Base-by-base conservation (phyloP, 1,140 invertebrate species). In the Streblospio benedicti region DNA sequence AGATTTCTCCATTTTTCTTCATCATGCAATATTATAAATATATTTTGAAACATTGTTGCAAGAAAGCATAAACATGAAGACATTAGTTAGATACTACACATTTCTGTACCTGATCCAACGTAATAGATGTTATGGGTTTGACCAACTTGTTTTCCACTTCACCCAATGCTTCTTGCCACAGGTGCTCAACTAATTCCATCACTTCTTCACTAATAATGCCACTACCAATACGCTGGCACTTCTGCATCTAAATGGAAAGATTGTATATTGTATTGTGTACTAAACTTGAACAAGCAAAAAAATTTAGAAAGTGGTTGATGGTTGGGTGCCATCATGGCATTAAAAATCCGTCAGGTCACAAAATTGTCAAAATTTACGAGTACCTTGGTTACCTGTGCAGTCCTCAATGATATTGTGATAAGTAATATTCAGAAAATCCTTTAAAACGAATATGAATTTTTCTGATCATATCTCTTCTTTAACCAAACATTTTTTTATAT, bases 101-200 rank as follows among this genome's bases (percentile, higher is more conserved):
- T 14, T 32, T 20, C 18, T 31, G 23, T 20, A 60, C 45, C 25
- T 59, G 35, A 60, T 73, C 70, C 30, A 69, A 4, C 62, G 71
- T 71, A 16, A 74, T 56, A 35, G 45, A 60, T 20, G 56, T 43
- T 12, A 73, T 28, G 18, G 68, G 61, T 18, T 38, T 33, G 31
- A 45, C 51, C 5, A 77, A 52, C 5, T 70, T 59, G n/a, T 65
- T 31, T 31, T 69, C 67, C n/a, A 76, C 49, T 32, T 75, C 64
- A 28, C 72, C 69, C 4, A 67, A 43, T 12, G 74, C 71, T 50
- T 77, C 75, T 27, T 50, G 43, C 75, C 75, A 77, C 25, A 77
- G 66, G 43, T 71, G 66, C 27, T 73, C 68, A 33, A 76, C 66
- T 9, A 77, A 58, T 12, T 28, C 31, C 30, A 31, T 28, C 6